phyloP scores from a whole-genome alignment of 2,797 vertebrate genomes.

The Acanthiza pusilla region DNA sequence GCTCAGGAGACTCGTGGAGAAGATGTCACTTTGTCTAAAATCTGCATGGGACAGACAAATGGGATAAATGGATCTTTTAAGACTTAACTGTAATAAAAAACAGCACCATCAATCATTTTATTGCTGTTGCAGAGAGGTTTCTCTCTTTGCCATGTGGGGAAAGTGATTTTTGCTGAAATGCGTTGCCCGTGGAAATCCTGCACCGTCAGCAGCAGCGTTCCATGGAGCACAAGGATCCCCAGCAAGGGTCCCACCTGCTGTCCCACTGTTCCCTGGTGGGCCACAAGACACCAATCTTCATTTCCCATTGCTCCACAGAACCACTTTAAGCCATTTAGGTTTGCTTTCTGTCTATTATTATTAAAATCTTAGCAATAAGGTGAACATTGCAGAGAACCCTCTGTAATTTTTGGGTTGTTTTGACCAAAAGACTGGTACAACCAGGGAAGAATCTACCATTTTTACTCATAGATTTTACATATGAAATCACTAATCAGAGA shows the following conservation, averaged over 20 bases:
- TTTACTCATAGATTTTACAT: background rate
- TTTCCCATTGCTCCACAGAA: background rate
- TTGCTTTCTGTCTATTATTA: background rate
- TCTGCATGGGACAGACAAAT: background rate
- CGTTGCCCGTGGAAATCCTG: accelerated
- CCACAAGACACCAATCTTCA: background rate
- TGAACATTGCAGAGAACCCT: accelerated
- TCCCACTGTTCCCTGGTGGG: background rate
- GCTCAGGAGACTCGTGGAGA: constrained; percentile 30
- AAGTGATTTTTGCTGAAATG: background rate
- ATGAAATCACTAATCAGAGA: background rate
- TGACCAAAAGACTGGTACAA: background rate
- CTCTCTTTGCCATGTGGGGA: background rate
- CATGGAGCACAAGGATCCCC: background rate
- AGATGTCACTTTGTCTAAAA: constrained; percentile 46
- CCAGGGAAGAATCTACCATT: background rate
- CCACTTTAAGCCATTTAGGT: background rate
- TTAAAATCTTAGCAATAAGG: background rate
- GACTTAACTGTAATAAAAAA: background rate
- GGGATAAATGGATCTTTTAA: constrained; percentile 32
- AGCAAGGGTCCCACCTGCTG: background rate
- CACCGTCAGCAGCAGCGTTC: background rate
- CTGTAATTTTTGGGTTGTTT: background rate
- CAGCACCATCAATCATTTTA: constrained; percentile 7
- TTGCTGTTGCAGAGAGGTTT: background rate